Evolutionary conservation across 1,140 invertebrate genomes (phyloP).

Genomic region (Maniola jurtina): DNA sequence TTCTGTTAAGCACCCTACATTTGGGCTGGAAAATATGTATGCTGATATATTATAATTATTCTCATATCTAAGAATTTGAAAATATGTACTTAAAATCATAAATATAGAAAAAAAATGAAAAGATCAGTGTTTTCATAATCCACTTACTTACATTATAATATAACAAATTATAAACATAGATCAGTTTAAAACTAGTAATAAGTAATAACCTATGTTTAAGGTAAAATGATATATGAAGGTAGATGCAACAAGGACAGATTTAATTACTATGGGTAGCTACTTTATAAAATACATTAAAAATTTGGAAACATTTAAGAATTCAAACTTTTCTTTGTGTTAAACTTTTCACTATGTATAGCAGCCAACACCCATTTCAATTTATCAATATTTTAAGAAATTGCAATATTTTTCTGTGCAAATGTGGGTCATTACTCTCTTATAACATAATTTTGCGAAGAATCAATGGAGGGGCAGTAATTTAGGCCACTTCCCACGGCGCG

Average conservation of each 20-base stretch:
- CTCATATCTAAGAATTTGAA: too few relatives aligned
- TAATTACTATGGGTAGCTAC: neutral
- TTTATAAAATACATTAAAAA: neutral
- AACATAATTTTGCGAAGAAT: constrained; percentile 50
- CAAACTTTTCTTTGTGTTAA: neutral
- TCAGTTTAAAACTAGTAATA: too few relatives aligned
- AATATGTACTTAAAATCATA: too few relatives aligned
- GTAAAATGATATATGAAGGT: too few relatives aligned
- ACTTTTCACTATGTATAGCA: neutral
- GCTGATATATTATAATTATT: too few relatives aligned
- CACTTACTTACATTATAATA: too few relatives aligned
- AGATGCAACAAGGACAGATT: neutral
- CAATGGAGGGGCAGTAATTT: constrained; percentile 62
- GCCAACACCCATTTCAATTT: constrained; percentile 23
- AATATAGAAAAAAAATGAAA: too few relatives aligned
- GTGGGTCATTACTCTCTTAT: constrained; percentile 37
- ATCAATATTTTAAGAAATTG: constrained; percentile 29
- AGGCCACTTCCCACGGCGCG: constrained; percentile 70
- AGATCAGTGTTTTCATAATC: too few relatives aligned
- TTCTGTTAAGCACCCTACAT: too few relatives aligned
- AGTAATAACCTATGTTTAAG: too few relatives aligned
- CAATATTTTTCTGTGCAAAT: constrained; percentile 26
- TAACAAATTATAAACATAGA: too few relatives aligned
- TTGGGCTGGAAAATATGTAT: too few relatives aligned
- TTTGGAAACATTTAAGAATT: neutral